Percentiles rank a stretch among this genome's conserved stretches.
Conservation (phyloP, 2,797 vertebrate species). For the Remorina albescens region DNA sequence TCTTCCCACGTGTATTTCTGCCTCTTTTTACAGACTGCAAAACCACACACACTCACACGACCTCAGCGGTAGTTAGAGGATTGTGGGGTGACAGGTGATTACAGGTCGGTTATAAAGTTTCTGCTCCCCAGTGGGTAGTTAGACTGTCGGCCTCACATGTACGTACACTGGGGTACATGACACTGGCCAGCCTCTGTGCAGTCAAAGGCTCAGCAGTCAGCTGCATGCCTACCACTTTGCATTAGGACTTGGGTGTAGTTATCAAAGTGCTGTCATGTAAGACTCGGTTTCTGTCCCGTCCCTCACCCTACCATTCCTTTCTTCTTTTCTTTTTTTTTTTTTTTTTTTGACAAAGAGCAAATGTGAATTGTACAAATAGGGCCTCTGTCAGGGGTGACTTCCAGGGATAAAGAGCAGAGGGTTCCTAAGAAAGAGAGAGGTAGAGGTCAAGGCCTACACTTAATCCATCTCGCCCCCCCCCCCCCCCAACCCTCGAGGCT, state of each 20-base stretch:
- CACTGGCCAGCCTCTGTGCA: slow-evolving; percentile 42
- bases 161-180: slow-evolving; percentile 29
- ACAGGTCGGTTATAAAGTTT: slow-evolving; percentile 47
- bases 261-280: slow-evolving; percentile 51
- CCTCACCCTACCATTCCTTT: slow-evolving; percentile 22
- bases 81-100: slow-evolving; percentile 61
- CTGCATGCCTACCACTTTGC: slow-evolving; percentile 26
- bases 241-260: slow-evolving; percentile 8
- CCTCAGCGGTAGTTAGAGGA: slow-evolving; percentile 48
- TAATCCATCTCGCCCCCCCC: slow-evolving; percentile 59
- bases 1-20: slow-evolving; percentile 34
- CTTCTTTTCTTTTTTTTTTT: slow-evolving; percentile 28
- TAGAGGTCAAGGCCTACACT: slow-evolving; percentile 31
- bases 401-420: slow-evolving; percentile 56
- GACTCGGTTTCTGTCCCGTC: slow-evolving; percentile 10
- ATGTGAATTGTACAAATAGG: slow-evolving; percentile 68
- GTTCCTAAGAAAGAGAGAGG: slow-evolving; percentile 23
- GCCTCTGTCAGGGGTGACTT: slow-evolving; percentile 57
- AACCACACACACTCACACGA: slow-evolving; percentile 44
- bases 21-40: slow-evolving; percentile 32
- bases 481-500: background rate
- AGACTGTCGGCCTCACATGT: slow-evolving; percentile 37
- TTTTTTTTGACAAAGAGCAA: slow-evolving; percentile 63
- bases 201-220: slow-evolving; percentile 63
- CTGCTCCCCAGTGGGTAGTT: slow-evolving; percentile 48